A percentile compares a stretch with the other conserved stretches of the same genome.
These are phyloP conservation scores for Sphecodes monilicornis DNA, from an alignment of 2,888 invertebrate species.

Conservation along the genomic window DNA sequence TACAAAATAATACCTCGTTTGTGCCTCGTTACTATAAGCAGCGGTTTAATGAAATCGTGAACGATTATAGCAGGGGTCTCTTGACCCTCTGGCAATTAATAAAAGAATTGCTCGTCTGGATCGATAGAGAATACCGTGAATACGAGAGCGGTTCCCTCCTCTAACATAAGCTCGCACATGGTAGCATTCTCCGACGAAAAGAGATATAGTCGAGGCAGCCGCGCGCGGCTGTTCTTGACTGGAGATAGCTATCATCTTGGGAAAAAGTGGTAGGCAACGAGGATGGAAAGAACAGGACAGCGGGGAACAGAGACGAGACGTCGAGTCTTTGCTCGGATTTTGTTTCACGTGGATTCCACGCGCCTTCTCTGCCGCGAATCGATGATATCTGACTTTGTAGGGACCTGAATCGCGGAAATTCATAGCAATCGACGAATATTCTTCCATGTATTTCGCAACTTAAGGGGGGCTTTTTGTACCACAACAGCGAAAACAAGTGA, in stretches of 20 bases:
- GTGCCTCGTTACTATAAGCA: constrained; percentile 6
- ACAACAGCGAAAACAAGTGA: too few relatives aligned
- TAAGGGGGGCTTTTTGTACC: too few relatives aligned
- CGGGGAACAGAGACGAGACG: constrained; percentile 21
- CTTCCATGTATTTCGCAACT: not conserved
- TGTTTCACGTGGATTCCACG: constrained; percentile 59
- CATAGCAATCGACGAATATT: not conserved
- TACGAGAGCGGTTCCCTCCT: constrained; percentile 20
- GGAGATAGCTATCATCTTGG: constrained; percentile 35
- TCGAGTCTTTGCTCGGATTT: constrained; percentile 60
- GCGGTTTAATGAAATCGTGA: constrained; percentile 42
- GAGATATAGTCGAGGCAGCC: constrained; percentile 22
- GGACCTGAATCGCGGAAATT: not conserved
- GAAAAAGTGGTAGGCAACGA: constrained; percentile 62
- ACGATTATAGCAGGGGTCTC: constrained; percentile 12
- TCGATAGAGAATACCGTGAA: constrained; percentile 24
- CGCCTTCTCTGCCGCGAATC: constrained; percentile 43
- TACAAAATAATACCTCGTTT: too few relatives aligned
- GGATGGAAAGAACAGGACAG: constrained; percentile 9
- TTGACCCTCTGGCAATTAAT: constrained; percentile 38
- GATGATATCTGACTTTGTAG: constrained; percentile 26
- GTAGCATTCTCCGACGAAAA: constrained; percentile 16
- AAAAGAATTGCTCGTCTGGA: constrained; percentile 23
- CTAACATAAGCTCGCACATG: not conserved
- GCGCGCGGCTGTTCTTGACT: constrained; percentile 20